Evolutionary conservation across 1,140 invertebrate species (phyloP), one percentile per base, ranked within the genome.

Genomic region (Marisa cornuarietis): DNA sequence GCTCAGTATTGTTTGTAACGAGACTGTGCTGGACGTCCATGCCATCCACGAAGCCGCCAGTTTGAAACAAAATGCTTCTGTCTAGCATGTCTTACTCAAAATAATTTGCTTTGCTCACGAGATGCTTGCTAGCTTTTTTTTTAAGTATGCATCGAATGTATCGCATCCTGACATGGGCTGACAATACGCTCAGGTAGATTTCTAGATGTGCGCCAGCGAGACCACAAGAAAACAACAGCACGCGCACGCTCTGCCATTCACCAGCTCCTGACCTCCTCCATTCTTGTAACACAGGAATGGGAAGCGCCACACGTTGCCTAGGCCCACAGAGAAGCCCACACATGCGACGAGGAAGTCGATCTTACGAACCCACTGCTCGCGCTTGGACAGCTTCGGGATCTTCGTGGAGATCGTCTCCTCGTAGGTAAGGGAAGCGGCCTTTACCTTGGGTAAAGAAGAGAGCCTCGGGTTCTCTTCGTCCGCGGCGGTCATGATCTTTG

Each of bases 341-440:
- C 90, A 87, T 14, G 92, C 91, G 18, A 92, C 79, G 22, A 92
- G 86, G 83, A 92, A 92, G 82, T 92, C 92, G 66, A 91, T 88
- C 72, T 90, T 90, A 42, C 89, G 90, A 20, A 78, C 83, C 92
- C 92, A 92, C 1, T 86, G 95, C 68, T 95, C 95, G 18, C 95
- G 71, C 62, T 83, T 79, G 42, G 80, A 79, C 31, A 79, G 77
- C 31, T 75, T 76, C 18, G 72, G 54, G 31, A 49, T 58, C 66
- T 52, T 66, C 51, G 78, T 52, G 24, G 73, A 76, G n/a, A 58
- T 26, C 20, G 74, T 71, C 31, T 69, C 77, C 52, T 82, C 81
- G 18, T 66, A 75, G n/a, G 77, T 76, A 0, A 73, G 72, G 7
- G 73, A 42, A 65, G 79, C 81, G 58, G 62, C 66, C 54, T 79